Percentiles rank a stretch among this genome's conserved stretches.
phyloP scores from a whole-genome alignment of 2,888 invertebrate species.

The Apamea anceps region DNA sequence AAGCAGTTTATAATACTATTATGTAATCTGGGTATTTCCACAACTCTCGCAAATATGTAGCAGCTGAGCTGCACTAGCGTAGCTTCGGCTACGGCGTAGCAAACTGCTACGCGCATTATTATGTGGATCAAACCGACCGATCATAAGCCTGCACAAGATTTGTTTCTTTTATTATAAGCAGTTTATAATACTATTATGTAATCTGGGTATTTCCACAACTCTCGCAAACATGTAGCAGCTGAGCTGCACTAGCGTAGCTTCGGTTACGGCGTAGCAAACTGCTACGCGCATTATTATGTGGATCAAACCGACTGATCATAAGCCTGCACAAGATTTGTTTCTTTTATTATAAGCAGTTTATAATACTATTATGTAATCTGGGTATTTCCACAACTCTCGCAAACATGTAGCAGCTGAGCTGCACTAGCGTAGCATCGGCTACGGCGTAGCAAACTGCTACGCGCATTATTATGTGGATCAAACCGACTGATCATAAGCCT shows the following conservation, averaged over 20 bases:
- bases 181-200: no score
- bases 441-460: constrained; percentile 27
- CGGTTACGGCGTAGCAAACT: constrained; percentile 21
- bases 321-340: no score
- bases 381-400: no score
- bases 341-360: background rate
- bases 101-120: constrained; percentile 6
- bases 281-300: constrained; percentile 4
- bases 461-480: background rate
- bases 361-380: no score
- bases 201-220: background rate
- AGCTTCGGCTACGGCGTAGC: constrained; percentile 24
- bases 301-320: background rate
- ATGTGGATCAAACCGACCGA: background rate
- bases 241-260: constrained; percentile 13
- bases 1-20: no score
- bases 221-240: background rate
- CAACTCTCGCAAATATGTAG: background rate
- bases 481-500: background rate
- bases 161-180: background rate
- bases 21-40: no score
- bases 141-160: background rate
- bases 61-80: constrained; percentile 5
- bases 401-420: background rate
- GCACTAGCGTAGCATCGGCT: constrained; percentile 11